Evolutionary conservation across 30 jellyfish, hydroid and myxozoan genomes (phyloP).

Genomic region (Chironex yamaguchii): DNA sequence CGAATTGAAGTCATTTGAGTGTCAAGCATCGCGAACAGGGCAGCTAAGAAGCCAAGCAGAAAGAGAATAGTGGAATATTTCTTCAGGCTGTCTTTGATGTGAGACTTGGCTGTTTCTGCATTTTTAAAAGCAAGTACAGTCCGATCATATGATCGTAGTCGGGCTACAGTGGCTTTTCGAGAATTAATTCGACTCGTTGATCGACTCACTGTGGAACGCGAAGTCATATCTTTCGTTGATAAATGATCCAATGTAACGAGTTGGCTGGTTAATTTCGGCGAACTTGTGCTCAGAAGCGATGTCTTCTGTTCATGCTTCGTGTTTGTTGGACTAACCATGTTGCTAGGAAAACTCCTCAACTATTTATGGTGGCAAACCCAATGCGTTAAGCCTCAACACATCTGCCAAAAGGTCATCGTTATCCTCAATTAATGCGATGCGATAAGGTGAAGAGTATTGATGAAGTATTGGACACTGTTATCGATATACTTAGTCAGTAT

Average conservation of each 20-base stretch:
- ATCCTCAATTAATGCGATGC: background rate
- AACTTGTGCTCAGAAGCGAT: background rate
- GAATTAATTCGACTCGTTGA: background rate
- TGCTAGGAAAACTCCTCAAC: background rate
- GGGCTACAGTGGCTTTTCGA: background rate
- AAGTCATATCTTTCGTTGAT: background rate
- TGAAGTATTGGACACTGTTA: background rate
- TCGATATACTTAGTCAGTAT: background rate
- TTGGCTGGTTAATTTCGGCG: background rate
- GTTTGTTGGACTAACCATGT: background rate
- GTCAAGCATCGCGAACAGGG: constrained; percentile 71
- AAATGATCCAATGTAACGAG: background rate
- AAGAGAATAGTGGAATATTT: constrained; percentile 86
- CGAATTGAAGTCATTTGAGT: constrained; percentile 79
- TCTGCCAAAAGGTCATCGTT: background rate
- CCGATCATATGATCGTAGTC: constrained; percentile 36
- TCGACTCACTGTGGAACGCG: background rate
- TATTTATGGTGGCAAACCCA: background rate
- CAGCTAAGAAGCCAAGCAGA: constrained; percentile 77
- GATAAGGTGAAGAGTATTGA: background rate
- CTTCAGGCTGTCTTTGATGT: constrained; percentile 60
- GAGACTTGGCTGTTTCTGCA: constrained; percentile 85
- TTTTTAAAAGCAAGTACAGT: constrained; percentile 74
- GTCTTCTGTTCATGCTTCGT: background rate
- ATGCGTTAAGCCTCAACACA: background rate